Evolutionary conservation across 2,888 invertebrate species (phyloP).

Genomic region (Pasiphila rectangulata): DNA sequence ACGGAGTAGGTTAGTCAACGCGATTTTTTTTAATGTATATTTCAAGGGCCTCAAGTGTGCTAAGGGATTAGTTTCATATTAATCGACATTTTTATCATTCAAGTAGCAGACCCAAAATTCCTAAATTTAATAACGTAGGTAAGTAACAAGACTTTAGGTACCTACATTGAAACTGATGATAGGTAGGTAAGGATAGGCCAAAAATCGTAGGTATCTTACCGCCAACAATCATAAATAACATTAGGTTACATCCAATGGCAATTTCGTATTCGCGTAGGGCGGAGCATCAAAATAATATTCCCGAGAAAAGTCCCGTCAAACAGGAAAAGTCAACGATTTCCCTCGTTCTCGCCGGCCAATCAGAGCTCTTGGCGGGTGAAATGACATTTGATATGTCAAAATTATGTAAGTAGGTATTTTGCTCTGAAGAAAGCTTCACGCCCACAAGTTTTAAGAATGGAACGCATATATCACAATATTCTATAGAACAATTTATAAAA

Average conservation of each 20-base stretch:
- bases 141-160: background rate
- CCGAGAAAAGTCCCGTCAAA: slow-evolving; percentile 64
- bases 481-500: too few species aligned
- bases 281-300: slow-evolving; percentile 48
- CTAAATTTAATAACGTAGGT: too few species aligned
- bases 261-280: slow-evolving; percentile 51
- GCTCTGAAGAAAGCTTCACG: background rate
- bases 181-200: background rate
- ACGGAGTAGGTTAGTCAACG: too few species aligned
- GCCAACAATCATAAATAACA: slow-evolving; percentile 43
- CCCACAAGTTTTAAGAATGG: background rate
- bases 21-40: too few species aligned
- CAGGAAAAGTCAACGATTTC: slow-evolving; percentile 74
- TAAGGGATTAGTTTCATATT: too few species aligned
- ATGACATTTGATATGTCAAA: slow-evolving; percentile 18
- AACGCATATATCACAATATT: too few species aligned
- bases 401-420: slow-evolving; percentile 12
- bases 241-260: slow-evolving; percentile 69
- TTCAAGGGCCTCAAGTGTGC: too few species aligned
- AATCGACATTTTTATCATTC: too few species aligned
- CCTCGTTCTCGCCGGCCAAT: slow-evolving; percentile 50
- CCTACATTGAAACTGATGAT: background rate
- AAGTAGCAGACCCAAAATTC: too few species aligned
- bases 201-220: slow-evolving; percentile 19
- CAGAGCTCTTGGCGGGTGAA: slow-evolving; percentile 34